Evolutionary conservation across 1,140 invertebrate species (phyloP).

Genomic region (Euura lappo): DNA sequence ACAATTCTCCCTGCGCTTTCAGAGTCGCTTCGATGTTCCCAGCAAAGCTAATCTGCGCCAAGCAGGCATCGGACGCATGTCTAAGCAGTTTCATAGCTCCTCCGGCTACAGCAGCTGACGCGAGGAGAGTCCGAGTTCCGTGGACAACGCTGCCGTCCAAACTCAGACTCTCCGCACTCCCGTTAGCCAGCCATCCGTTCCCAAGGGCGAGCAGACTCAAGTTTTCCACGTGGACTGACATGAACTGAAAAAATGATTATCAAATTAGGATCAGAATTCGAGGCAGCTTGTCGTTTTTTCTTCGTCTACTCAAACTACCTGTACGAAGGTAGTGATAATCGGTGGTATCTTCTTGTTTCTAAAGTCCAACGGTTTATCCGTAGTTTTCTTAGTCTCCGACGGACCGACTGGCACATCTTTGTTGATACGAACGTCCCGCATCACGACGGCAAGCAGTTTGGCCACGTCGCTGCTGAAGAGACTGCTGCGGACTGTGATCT

Average conservation of each 20-base stretch:
- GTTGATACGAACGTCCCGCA: conserved; percentile 84
- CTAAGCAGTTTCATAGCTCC: conserved; percentile 60
- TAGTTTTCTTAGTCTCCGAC: conserved; percentile 40
- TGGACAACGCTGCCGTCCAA: conserved; percentile 78
- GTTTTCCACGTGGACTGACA: conserved; percentile 86
- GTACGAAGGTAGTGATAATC: conserved; percentile 80
- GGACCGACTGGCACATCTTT: conserved; percentile 68
- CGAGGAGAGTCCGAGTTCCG: conserved; percentile 74
- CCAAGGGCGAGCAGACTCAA: conserved; percentile 76
- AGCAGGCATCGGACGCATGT: conserved; percentile 63
- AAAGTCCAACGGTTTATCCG: conserved; percentile 66
- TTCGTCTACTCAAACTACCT: conserved; percentile 60
- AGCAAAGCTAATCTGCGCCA: conserved; percentile 75
- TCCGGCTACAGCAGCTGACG: conserved; percentile 70
- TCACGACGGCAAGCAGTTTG: conserved; percentile 84
- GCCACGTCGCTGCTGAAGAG: conserved; percentile 89
- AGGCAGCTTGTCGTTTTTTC: conserved; percentile 2
- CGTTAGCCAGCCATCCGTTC: conserved; percentile 78
- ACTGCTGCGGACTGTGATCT: conserved; percentile 86
- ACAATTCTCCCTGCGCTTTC: conserved; percentile 76
- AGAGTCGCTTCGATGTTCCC: conserved; percentile 77
- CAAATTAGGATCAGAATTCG: neutral
- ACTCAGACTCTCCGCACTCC: conserved; percentile 76
- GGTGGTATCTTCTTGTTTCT: conserved; percentile 76
- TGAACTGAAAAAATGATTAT: conserved; percentile 66